Conservation (phyloP, 2,797 vertebrate genomes). For the Alca torda region DNA sequence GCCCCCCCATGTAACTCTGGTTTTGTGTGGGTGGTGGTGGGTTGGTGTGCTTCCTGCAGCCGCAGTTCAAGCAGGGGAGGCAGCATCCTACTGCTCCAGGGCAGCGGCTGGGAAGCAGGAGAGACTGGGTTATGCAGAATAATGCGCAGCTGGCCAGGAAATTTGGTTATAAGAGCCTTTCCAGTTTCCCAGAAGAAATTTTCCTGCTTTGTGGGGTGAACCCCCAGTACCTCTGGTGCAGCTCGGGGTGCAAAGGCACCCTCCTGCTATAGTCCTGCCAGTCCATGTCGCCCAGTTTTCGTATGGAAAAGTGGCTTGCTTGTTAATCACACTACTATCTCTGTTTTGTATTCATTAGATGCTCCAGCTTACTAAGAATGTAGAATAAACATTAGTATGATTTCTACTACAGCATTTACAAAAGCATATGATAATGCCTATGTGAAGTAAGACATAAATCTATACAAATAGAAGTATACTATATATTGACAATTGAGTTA, state of each 20-base stretch:
- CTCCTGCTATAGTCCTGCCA: not conserved
- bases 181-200: not conserved
- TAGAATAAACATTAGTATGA: not conserved
- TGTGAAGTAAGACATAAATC: not conserved
- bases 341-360: not conserved
- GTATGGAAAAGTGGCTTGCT: not conserved
- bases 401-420: not conserved
- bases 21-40: not conserved
- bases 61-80: not conserved
- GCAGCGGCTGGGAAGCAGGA: not conserved
- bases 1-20: fast-evolving
- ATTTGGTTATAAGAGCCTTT: not conserved
- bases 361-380: not conserved
- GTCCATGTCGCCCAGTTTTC: not conserved
- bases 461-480: not conserved
- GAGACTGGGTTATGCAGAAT: not conserved
- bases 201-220: not conserved
- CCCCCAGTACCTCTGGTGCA: not conserved
- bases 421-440: not conserved
- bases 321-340: not conserved
- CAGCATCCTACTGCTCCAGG: not conserved
- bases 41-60: not conserved
- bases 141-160: not conserved
- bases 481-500: not conserved
- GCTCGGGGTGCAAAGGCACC: fast-evolving